phyloP scores from a whole-genome alignment of 2,888 invertebrate species.

The Elegia similella region DNA sequence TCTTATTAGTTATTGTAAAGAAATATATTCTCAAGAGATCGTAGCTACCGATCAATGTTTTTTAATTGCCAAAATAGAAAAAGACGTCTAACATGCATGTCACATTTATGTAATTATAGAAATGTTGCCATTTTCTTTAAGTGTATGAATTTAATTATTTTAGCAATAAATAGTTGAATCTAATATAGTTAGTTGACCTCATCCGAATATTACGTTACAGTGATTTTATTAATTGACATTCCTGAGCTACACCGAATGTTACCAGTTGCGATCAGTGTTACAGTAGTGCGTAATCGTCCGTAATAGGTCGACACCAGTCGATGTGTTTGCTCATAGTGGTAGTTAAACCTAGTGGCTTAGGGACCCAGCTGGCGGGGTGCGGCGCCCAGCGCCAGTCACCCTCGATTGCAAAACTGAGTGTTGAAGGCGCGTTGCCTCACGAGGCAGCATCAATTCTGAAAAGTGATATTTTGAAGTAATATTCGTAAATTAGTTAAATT shows the following conservation, averaged over 20 bases:
- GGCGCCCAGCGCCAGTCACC: neutral
- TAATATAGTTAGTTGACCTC: neutral
- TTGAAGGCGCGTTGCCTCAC: conserved; percentile 36
- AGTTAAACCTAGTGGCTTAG: conserved; percentile 11
- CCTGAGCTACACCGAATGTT: neutral
- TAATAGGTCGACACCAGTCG: conserved; percentile 12
- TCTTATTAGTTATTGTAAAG: neutral
- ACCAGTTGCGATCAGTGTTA: conserved; percentile 8
- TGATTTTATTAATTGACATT: conserved; percentile 14
- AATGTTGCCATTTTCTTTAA: conserved; percentile 17
- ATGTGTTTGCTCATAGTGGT: conserved; percentile 14
- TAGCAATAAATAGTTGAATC: neutral
- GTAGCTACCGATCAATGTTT: conserved; percentile 6
- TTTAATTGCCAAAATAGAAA: conserved; percentile 26
- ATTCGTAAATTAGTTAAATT: conserved; percentile 39
- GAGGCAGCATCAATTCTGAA: conserved; percentile 54
- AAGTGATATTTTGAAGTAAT: conserved; percentile 63
- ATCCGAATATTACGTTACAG: neutral
- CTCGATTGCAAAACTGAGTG: conserved; percentile 19
- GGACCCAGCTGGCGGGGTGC: conserved; percentile 10
- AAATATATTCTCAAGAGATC: neutral
- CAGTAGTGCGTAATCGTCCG: neutral
- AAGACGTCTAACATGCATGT: conserved; percentile 18
- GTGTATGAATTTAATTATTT: conserved; percentile 2
- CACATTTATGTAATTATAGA: conserved; percentile 17